Conservation (phyloP, 2,888 invertebrate genomes). For the Galeopsomyia nigrocyanea region DNA sequence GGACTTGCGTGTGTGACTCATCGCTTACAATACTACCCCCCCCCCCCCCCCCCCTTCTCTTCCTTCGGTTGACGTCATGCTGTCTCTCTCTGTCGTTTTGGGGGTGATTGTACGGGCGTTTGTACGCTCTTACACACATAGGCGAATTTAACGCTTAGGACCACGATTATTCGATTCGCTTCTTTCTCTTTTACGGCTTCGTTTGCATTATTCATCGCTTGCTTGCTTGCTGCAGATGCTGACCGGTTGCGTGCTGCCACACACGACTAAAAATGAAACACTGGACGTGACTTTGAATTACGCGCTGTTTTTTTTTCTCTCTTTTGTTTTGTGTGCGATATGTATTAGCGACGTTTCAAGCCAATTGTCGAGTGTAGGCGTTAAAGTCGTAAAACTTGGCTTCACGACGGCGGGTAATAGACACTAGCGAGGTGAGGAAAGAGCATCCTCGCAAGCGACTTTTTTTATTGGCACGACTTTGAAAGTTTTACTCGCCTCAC, state of each 20-base stretch:
- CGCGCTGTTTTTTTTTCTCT: too few relatives aligned
- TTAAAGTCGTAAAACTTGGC: background rate
- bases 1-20: constrained; percentile 24
- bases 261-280: too few relatives aligned
- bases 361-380: too few relatives aligned
- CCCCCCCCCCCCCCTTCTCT: background rate
- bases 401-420: too few relatives aligned
- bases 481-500: background rate
- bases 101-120: constrained; percentile 1
- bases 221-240: too few relatives aligned
- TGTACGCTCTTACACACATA: background rate
- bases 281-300: too few relatives aligned
- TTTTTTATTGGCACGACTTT: constrained; percentile 5
- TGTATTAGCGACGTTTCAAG: too few relatives aligned
- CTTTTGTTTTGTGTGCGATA: too few relatives aligned
- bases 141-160: background rate
- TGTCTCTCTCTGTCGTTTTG: constrained; percentile 6
- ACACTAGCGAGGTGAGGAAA: too few relatives aligned
- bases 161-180: constrained; percentile 19
- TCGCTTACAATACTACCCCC: constrained; percentile 20
- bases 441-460: too few relatives aligned
- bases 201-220: constrained; percentile 29
- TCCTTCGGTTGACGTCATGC: background rate
- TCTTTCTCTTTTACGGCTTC: constrained; percentile 1
- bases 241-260: too few relatives aligned